Evolutionary conservation across 2,113 vertebrate genomes (phyloP).

Genomic region (Notiomystis cincta): DNA sequence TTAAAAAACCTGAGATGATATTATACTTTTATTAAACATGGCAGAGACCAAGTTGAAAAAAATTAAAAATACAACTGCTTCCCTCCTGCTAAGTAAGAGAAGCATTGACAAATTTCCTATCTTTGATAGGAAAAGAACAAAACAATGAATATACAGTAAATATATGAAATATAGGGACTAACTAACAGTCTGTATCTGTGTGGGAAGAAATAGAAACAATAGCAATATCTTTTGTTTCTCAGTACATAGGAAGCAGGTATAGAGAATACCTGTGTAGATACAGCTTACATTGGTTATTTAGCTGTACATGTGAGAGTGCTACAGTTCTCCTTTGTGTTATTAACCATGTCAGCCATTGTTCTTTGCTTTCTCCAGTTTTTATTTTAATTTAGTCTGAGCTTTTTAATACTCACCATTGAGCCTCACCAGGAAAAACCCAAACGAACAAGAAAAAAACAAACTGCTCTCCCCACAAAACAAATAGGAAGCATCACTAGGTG

Average conservation of each 20-base stretch:
- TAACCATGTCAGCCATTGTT: not conserved
- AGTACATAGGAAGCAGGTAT: not conserved
- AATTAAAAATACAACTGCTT: not conserved
- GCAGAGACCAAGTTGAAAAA: not conserved
- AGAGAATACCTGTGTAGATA: not conserved
- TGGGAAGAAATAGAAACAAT: not conserved
- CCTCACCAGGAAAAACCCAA: not conserved
- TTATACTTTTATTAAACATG: not conserved
- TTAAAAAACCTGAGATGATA: not conserved
- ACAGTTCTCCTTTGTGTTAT: not conserved
- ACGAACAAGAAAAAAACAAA: accelerated
- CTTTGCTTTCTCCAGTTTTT: not conserved
- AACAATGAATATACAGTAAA: not conserved
- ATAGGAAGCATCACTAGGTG: not conserved
- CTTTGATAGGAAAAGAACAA: not conserved
- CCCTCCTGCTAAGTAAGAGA: not conserved
- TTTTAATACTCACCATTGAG: not conserved
- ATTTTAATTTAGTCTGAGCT: not conserved
- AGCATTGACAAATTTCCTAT: not conserved
- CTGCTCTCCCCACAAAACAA: not conserved
- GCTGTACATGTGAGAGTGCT: not conserved
- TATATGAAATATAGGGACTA: not conserved
- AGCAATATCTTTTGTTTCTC: not conserved
- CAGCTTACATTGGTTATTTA: not conserved
- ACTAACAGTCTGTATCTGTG: not conserved